Evolutionary conservation across 2,113 vertebrate species (phyloP).

Genomic region (Amazona vittata): DNA sequence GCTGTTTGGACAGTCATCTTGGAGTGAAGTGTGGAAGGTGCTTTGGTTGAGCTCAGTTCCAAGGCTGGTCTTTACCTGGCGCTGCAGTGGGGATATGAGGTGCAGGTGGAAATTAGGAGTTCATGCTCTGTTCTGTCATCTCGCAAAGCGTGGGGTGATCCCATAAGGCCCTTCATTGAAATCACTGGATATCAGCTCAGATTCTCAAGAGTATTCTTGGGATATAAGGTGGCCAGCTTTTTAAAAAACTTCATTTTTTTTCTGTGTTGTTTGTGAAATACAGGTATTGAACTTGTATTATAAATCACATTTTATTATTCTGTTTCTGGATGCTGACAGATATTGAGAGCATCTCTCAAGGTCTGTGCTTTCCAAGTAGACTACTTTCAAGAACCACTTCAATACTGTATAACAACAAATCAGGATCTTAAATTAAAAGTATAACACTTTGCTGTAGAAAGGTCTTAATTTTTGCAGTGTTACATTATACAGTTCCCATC

Average conservation of each 20-base stretch:
- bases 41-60: not conserved
- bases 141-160: not conserved
- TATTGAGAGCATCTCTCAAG: not conserved
- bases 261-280: not conserved
- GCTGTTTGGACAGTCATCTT: not conserved
- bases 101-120: not conserved
- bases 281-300: not conserved
- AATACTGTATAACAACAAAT: not conserved
- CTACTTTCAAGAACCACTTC: not conserved
- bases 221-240: not conserved
- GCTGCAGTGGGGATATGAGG: not conserved
- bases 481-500: not conserved
- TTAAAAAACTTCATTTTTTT: not conserved
- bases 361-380: not conserved
- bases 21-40: rapidly evolving
- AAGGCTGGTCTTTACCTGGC: not conserved
- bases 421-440: not conserved
- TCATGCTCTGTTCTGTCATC: rapidly evolving
- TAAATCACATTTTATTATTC: not conserved
- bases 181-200: not conserved
- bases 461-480: not conserved
- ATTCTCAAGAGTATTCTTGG: not conserved
- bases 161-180: not conserved
- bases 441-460: not conserved
- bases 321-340: not conserved